Conservation (phyloP, 2,113 vertebrate species). For the Lichenostomus cassidix region DNA sequence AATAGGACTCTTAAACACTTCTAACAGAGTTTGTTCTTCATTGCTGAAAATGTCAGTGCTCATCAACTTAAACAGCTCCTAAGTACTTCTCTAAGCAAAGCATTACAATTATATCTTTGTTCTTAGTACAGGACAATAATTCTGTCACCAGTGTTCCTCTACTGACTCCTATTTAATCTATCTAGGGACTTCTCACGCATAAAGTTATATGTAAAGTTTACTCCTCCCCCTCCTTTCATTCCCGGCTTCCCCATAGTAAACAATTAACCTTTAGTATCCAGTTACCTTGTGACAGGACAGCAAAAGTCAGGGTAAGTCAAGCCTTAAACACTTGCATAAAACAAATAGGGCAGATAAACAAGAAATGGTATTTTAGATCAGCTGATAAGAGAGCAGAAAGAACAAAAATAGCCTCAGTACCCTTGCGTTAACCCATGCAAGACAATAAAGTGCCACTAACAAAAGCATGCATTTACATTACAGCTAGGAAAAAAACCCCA, state of each 20-base stretch:
- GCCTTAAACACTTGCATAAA: slow-evolving; percentile 23
- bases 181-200: not conserved
- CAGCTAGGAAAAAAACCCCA: not conserved
- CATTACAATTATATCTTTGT: not conserved
- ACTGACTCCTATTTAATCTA: not conserved
- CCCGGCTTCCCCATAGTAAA: not conserved
- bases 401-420: not conserved
- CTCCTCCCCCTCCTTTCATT: not conserved
- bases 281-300: slow-evolving; percentile 32
- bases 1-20: not conserved
- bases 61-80: not conserved
- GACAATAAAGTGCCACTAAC: not conserved
- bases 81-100: not conserved
- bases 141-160: not conserved
- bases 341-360: slow-evolving; percentile 41
- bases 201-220: slow-evolving; percentile 11
- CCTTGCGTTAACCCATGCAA: slow-evolving; percentile 19
- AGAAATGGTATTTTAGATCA: slow-evolving; percentile 34
- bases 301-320: slow-evolving; percentile 41
- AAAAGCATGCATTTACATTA: not conserved
- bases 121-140: not conserved
- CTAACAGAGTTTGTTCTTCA: not conserved
- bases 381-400: slow-evolving; percentile 3
- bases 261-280: slow-evolving; percentile 22
- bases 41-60: not conserved